Evolutionary conservation across 2,113 vertebrate genomes (phyloP), one percentile per base, ranked within the genome.

Genomic region (Connochaetes taurinus): DNA sequence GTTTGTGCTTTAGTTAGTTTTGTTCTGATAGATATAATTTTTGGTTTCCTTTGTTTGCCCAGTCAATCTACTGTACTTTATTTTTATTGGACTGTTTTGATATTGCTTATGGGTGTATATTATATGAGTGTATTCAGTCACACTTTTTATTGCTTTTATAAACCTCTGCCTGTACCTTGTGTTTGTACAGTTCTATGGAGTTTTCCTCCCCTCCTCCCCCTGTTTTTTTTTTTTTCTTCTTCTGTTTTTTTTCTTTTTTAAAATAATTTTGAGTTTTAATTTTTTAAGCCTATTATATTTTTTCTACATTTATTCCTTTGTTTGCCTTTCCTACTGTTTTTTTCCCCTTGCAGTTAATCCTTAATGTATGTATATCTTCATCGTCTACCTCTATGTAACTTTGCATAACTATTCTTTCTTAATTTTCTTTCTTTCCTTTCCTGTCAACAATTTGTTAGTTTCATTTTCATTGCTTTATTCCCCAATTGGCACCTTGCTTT

Each of bases 161-260:
- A 67, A 10, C 33, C 17, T 21, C 64, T 67, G 33, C 33, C 64
- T 21, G 13, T 67, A 67, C 15, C 16, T 64, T 67, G 8, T 10
- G 4, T 19, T 36, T 67, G n/a, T 67, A 67, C 4, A 67, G 17
- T 67, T 67, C 64, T 36, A 36, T 10, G 16, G 64, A 19, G 17
- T 67, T 67, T 67, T 21, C 8, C 7, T 19, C 0, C 17, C 2
- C 2, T 50, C 47, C 47, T 50, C 4, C 2, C 33, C 16, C 2
- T 3, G 4, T 0, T 15, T 50, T 29, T 60, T 60, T 31, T 62
- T 33, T 29, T 64, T n/a, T 19, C 16, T 67, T 67, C 64, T 36
- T 33, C 60, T 64, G 14, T 16, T 33, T 67, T 36, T 33, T 21
- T 7, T 64, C 1, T 5, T 67, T 67, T 67, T 19, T n/a, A 0